Conservation (phyloP, 2,797 vertebrate genomes). For the Sphenodon punctatus region DNA sequence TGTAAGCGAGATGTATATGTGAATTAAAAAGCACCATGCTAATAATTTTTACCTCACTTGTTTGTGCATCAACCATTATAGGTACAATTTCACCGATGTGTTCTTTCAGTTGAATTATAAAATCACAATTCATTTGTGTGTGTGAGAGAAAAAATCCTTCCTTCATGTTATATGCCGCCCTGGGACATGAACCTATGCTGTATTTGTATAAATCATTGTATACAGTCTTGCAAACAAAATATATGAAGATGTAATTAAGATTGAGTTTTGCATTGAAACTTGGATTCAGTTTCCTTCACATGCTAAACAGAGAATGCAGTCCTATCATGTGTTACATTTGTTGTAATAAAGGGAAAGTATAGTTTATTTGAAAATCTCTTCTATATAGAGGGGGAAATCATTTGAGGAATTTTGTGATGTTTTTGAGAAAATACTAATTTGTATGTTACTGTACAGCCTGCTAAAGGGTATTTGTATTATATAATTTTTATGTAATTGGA, state of each 20-base stretch:
- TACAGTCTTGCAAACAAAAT: background rate
- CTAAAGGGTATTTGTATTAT: slow-evolving; percentile 22
- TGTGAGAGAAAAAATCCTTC: background rate
- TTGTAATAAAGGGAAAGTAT: background rate
- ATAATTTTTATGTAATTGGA: background rate
- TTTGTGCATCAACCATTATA: background rate
- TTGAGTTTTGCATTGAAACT: background rate
- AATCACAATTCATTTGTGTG: background rate
- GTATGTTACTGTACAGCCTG: background rate
- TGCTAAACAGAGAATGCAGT: too few species aligned
- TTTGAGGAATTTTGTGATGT: background rate
- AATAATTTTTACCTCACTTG: background rate
- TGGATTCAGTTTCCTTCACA: background rate
- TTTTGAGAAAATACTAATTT: slow-evolving; percentile 1
- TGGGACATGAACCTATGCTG: background rate
- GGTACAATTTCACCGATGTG: background rate
- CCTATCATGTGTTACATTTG: too few species aligned
- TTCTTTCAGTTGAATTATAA: background rate
- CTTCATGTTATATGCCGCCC: background rate
- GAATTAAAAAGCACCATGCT: slow-evolving; percentile 8
- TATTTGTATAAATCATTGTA: background rate
- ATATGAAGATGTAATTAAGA: background rate
- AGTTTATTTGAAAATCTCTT: background rate
- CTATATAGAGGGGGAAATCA: background rate
- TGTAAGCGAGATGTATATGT: background rate